These are phyloP conservation scores for Cryptotermes secundus DNA, from an alignment of 1,140 invertebrate genomes.

Conservation along the genomic window DNA sequence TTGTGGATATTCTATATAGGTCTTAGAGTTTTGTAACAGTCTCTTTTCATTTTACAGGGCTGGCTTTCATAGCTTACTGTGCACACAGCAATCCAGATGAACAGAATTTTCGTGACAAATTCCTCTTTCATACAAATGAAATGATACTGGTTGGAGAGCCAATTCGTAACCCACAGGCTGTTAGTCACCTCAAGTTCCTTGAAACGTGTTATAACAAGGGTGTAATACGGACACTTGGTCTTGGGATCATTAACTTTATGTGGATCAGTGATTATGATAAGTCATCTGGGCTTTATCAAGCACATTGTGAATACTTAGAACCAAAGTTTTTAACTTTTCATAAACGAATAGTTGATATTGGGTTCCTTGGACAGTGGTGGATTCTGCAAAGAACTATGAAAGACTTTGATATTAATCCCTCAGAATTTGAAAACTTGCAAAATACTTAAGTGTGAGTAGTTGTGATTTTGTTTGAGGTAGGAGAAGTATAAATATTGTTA, in stretches of 20 bases:
- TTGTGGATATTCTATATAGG: no score
- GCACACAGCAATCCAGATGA: conserved; percentile 35
- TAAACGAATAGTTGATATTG: conserved; percentile 50
- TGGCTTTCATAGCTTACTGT: neutral
- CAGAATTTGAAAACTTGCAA: conserved; percentile 43
- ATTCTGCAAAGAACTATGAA: conserved; percentile 47
- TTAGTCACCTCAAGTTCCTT: neutral
- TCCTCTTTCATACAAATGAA: conserved; percentile 39
- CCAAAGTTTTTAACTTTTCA: conserved; percentile 39
- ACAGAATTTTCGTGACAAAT: conserved; percentile 21
- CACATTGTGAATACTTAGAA: conserved; percentile 48
- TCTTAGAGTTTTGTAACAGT: no score
- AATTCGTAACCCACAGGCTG: conserved; percentile 8
- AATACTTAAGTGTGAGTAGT: neutral
- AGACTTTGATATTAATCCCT: conserved; percentile 50
- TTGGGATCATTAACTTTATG: conserved; percentile 50
- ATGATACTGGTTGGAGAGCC: conserved; percentile 35
- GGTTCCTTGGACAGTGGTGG: conserved; percentile 47
- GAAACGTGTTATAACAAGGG: conserved; percentile 1
- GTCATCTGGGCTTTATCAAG: conserved; percentile 45
- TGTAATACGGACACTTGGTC: conserved; percentile 43
- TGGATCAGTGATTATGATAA: conserved; percentile 45
- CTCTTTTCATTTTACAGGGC: neutral
- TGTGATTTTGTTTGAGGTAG: no score
- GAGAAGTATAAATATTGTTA: no score